These are phyloP conservation scores for Megalurothrips usitatus DNA, from an alignment of 2,888 invertebrate species.

Conservation along the genomic window DNA sequence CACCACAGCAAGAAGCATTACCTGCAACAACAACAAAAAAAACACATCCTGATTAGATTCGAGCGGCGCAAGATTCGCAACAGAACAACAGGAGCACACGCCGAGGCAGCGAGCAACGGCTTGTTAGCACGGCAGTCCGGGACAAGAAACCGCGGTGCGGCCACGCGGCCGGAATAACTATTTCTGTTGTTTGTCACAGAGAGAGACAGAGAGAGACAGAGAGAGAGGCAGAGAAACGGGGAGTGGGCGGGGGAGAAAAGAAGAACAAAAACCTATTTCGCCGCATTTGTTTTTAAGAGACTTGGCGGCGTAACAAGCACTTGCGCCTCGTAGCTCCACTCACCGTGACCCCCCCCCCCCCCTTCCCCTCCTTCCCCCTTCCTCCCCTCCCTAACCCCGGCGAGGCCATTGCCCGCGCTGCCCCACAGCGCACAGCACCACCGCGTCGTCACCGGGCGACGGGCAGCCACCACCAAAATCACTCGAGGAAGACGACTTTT, in stretches of 20 bases:
- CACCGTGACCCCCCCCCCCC: not conserved
- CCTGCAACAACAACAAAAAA: no score
- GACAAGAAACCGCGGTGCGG: no score
- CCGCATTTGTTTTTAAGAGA: not conserved
- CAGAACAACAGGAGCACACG: no score
- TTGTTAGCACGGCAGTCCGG: no score
- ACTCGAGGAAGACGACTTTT: no score
- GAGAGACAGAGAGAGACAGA: not conserved
- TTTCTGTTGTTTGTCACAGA: no score
- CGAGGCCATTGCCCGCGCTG: not conserved
- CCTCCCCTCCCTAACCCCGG: not conserved
- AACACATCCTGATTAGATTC: no score
- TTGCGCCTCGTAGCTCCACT: not conserved
- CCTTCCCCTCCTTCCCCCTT: not conserved
- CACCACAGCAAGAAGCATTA: no score
- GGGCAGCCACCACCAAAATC: not conserved
- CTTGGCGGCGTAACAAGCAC: not conserved
- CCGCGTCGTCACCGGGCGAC: no score
- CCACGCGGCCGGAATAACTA: no score
- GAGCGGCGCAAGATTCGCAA: no score
- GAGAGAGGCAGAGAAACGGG: not conserved
- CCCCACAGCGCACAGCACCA: not conserved
- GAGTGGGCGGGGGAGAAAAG: not conserved
- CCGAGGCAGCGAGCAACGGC: no score
- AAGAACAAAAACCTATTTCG: not conserved